Evolutionary conservation across 2,797 vertebrate species (phyloP).

Genomic region (Borostomias antarcticus): DNA sequence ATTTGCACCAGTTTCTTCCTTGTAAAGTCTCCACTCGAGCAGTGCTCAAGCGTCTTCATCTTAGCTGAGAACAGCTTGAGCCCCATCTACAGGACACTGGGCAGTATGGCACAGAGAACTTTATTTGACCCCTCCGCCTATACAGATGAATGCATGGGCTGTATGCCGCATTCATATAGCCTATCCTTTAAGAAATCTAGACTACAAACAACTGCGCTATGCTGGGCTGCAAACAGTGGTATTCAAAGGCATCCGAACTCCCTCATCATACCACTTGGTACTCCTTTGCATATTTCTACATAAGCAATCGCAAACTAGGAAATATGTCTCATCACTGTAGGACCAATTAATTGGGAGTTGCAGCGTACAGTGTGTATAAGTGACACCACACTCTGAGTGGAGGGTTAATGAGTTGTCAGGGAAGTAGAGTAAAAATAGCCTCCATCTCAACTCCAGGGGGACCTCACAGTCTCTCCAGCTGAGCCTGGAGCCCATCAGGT

Average conservation of each 20-base stretch:
- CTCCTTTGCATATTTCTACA: constrained; percentile 38
- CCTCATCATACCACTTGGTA: constrained; percentile 40
- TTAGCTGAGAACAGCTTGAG: constrained; percentile 48
- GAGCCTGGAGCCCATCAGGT: constrained; percentile 55
- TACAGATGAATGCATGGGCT: constrained; percentile 58
- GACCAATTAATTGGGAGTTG: constrained; percentile 59
- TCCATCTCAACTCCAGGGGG: constrained; percentile 61
- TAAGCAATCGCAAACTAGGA: constrained; percentile 13
- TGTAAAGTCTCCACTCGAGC: constrained; percentile 31
- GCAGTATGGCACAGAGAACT: constrained; percentile 65
- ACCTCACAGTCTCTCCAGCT: constrained; percentile 64
- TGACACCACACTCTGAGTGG: constrained; percentile 54
- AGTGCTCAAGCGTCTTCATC: not conserved
- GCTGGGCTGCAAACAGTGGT: constrained; percentile 28
- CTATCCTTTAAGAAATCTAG: constrained; percentile 40
- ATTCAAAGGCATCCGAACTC: constrained; percentile 22
- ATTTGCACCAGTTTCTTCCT: constrained; percentile 48
- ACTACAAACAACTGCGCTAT: constrained; percentile 23
- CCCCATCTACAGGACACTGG: constrained; percentile 63
- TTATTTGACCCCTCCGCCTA: constrained; percentile 64
- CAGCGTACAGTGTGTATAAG: constrained; percentile 40
- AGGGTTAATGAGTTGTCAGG: constrained; percentile 73
- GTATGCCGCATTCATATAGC: constrained; percentile 44
- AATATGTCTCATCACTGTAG: not conserved
- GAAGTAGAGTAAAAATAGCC: constrained; percentile 68